Evolutionary conservation across 2,113 vertebrate genomes (phyloP).

Genomic region (Emydura subglobosa): DNA sequence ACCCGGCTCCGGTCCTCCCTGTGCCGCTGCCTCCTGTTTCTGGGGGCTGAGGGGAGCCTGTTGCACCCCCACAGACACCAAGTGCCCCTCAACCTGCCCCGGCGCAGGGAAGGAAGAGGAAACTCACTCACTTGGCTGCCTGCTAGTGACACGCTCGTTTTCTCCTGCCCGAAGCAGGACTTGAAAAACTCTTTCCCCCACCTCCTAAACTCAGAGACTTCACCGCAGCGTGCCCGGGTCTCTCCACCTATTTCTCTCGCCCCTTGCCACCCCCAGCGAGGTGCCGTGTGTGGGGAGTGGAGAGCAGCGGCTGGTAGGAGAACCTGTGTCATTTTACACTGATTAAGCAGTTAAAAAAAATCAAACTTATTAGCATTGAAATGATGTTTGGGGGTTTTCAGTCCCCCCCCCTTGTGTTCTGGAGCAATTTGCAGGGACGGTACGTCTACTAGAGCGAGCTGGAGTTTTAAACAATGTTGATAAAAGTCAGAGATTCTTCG

Average conservation of each 20-base stretch:
- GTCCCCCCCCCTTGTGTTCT: neutral
- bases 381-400: no score
- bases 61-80: no score
- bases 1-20: neutral
- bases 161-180: no score
- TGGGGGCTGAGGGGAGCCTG: neutral
- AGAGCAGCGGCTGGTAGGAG: neutral
- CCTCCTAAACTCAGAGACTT: neutral
- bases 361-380: neutral
- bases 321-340: neutral
- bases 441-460: neutral
- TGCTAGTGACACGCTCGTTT: no score
- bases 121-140: neutral
- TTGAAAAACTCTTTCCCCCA: neutral
- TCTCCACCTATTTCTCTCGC: neutral
- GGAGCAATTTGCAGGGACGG: neutral
- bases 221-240: no score
- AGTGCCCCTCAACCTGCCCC: fast-evolving
- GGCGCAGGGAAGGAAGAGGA: no score
- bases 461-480: neutral
- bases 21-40: neutral
- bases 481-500: neutral
- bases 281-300: no score
- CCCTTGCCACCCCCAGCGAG: neutral
- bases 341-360: neutral